phyloP scores from a whole-genome alignment of 1,140 invertebrate species.

The Euura saliciscinereae region DNA sequence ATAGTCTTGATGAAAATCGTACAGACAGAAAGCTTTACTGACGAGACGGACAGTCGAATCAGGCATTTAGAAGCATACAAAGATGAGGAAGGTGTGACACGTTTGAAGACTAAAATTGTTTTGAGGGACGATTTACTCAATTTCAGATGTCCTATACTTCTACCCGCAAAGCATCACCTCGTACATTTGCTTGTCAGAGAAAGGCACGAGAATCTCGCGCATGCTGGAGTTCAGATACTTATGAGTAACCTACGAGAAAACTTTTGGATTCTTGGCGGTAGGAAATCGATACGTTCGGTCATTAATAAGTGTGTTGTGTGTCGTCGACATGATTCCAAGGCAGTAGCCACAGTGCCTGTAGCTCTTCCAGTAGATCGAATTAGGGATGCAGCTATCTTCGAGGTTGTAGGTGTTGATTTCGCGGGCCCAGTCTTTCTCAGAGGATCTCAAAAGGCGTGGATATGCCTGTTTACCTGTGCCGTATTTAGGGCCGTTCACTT shows the following conservation, averaged over 20 bases:
- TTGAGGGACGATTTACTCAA: constrained; percentile 23
- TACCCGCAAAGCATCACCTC: constrained; percentile 31
- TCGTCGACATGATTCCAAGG: constrained; percentile 15
- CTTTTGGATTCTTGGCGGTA: too few relatives aligned
- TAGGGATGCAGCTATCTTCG: constrained; percentile 32
- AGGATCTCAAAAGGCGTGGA: constrained; percentile 31
- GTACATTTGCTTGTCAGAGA: constrained; percentile 22
- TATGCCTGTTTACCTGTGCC: constrained; percentile 31
- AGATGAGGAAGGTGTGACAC: constrained; percentile 29
- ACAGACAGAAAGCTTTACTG: constrained; percentile 25
- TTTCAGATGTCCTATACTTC: constrained; percentile 7
- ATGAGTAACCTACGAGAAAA: constrained; percentile 29
- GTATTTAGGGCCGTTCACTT: constrained; percentile 29
- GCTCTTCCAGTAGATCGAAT: constrained; percentile 24
- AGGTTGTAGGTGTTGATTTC: constrained; percentile 47
- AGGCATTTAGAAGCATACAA: constrained; percentile 23
- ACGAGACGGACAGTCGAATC: constrained; percentile 21
- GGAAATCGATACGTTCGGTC: too few relatives aligned
- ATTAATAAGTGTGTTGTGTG: too few relatives aligned
- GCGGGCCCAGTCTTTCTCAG: constrained; percentile 43
- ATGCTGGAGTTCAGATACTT: constrained; percentile 13
- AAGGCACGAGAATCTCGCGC: constrained; percentile 23
- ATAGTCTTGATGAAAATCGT: constrained; percentile 29
- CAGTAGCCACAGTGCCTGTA: constrained; percentile 8
- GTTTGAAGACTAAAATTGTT: neutral